Percentiles rank a stretch among this genome's conserved stretches.
These are phyloP conservation scores for Sipha flava DNA, from an alignment of 1,140 invertebrate genomes.

Conservation along the genomic window DNA sequence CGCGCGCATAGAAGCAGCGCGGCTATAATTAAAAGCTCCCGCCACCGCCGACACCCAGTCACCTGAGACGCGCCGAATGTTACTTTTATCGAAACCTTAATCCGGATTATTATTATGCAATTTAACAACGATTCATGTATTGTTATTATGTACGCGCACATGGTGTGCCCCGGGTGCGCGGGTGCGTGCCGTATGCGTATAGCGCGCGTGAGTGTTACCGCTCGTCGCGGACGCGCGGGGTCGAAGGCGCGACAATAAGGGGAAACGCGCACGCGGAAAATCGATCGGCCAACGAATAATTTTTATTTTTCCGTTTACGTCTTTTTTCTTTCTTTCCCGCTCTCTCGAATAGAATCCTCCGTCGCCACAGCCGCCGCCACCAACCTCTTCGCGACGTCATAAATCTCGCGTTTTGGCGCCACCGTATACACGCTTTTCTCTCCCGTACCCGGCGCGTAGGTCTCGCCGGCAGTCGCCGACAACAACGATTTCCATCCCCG, in stretches of 20 bases:
- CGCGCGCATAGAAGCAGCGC: too few species aligned
- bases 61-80: slow-evolving; percentile 29
- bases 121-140: slow-evolving; percentile 26
- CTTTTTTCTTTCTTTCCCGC: neutral
- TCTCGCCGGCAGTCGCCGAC: neutral
- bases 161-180: neutral
- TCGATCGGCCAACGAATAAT: neutral
- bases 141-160: neutral
- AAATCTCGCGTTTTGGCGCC: slow-evolving; percentile 30
- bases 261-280: neutral
- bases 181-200: too few species aligned
- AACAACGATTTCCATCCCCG: neutral
- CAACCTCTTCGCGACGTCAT: neutral
- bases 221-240: neutral
- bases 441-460: neutral
- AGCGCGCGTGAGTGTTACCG: neutral
- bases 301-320: slow-evolving; percentile 2
- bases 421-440: neutral
- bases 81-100: slow-evolving; percentile 29
- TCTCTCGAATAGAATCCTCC: neutral
- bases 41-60: neutral
- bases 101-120: slow-evolving; percentile 27
- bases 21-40: slow-evolving; percentile 27
- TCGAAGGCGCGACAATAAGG: neutral
- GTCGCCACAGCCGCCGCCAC: too few species aligned